A percentile compares a stretch with the other conserved stretches of the same genome.
Evolutionary conservation across 2,113 vertebrate species (phyloP).

Genomic region (Papio anubis): DNA sequence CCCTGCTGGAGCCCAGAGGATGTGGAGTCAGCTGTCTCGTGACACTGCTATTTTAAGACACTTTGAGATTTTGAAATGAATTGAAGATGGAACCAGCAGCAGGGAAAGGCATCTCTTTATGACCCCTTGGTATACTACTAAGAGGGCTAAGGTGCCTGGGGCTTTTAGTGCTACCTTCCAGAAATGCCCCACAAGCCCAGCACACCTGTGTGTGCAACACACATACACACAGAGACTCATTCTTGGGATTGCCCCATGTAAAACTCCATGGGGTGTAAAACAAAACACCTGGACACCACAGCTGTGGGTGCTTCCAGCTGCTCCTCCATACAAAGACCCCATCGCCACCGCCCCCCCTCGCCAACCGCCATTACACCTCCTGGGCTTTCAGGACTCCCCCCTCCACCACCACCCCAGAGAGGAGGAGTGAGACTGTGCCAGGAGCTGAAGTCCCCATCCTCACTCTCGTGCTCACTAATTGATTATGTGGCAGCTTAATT

Average conservation of each 20-base stretch:
- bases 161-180: not conserved
- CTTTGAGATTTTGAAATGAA: not conserved
- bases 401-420: not conserved
- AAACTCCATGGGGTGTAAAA: not conserved
- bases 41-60: constrained; percentile 49
- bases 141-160: not conserved
- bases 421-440: not conserved
- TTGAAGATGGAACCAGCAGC: not conserved
- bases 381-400: not conserved
- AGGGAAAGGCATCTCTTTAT: not conserved
- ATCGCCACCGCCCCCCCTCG: not conserved
- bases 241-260: not conserved
- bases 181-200: not conserved
- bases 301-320: not conserved
- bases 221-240: too few species aligned
- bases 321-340: not conserved
- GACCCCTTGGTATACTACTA: not conserved
- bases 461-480: not conserved
- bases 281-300: not conserved
- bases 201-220: not conserved
- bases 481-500: not conserved
- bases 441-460: not conserved
- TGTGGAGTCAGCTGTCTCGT: not conserved
- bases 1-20: not conserved
- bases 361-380: not conserved